Base-by-base conservation (phyloP, 2,797 vertebrate genomes). In the Xyrichtys novacula region DNA sequence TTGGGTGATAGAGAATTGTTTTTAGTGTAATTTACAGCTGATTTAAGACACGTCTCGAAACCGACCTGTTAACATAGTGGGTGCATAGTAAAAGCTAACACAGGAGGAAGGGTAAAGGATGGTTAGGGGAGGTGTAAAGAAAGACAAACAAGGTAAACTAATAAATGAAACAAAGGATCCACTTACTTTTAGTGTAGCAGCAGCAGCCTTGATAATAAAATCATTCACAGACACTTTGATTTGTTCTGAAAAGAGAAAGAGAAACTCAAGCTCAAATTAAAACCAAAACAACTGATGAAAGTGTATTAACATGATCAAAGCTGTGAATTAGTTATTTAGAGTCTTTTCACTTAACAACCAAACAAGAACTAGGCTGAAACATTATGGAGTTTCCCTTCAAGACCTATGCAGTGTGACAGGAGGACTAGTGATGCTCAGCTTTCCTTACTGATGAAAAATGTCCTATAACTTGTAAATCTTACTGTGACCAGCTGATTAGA, bases 141-240 rank as follows among this genome's bases (percentile, higher is more conserved):
- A 34, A 52, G 28, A 32, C 3, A n/a, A 26, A 44, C 0, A 52
- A 20, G 15, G n/a, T 67, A 25, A 40, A 43, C 6, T 1, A 36
- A 7, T 20, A 29, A 62, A 52, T 14, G 39, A 49, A 8, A 39
- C 14, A 16, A 3, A 66, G 1, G 26, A 12, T 17, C 44, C 77
- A 95, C 96, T 96, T 95, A 99, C 98, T 92, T 94, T 96, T 49
- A 99, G 95, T 59, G 98, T 95, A 70, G 95, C 93, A 73, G 97
- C 98, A 69, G 93, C 95, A 71, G 97, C 97, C 88, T 97, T 99
- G 89, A 99, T 97, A 89, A 99, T 96, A 87, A 99, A 99, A 86
- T 99, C 97, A 74, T 98, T 99, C 84, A 99, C 95, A 17, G 96
- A 99, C 47, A 99, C 96, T 93, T 97, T 97, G 90, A 98, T 92